These are phyloP conservation scores for Shinisaurus crocodilurus DNA, from an alignment of 2,113 vertebrate species.

Conservation along the genomic window DNA sequence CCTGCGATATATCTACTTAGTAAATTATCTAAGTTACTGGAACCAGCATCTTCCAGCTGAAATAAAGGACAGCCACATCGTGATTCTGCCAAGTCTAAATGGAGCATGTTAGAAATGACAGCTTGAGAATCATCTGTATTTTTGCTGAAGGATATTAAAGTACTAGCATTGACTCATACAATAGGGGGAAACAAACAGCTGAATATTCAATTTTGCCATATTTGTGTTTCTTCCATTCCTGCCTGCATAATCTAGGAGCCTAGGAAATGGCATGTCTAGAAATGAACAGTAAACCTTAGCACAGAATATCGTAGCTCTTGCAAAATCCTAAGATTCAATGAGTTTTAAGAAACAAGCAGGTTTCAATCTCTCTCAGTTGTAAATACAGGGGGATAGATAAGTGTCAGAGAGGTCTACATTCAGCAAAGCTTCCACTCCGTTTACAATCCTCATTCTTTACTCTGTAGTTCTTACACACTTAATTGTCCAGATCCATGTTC, in stretches of 20 bases:
- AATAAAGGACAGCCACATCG: constrained; percentile 45
- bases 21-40: constrained; percentile 90
- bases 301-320: not conserved
- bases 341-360: not conserved
- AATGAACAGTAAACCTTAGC: not conserved
- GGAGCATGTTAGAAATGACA: constrained; percentile 10
- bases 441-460: not conserved
- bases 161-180: not conserved
- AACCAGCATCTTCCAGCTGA: constrained; percentile 97
- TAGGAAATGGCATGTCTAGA: not conserved
- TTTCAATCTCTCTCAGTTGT: not conserved
- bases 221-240: not conserved
- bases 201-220: not conserved
- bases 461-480: not conserved
- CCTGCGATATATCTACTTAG: constrained; percentile 92
- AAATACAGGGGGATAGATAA: not conserved
- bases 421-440: not conserved
- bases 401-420: not conserved
- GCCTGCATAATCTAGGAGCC: not conserved
- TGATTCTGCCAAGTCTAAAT: constrained; percentile 26
- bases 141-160: constrained; percentile 16
- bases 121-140: not conserved
- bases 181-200: not conserved
- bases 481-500: not conserved
- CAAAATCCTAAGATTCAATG: not conserved